Evolutionary conservation across 1,140 invertebrate species (phyloP), one percentile per base, ranked within the genome.

Genomic region (Macrobrachium nipponense): DNA sequence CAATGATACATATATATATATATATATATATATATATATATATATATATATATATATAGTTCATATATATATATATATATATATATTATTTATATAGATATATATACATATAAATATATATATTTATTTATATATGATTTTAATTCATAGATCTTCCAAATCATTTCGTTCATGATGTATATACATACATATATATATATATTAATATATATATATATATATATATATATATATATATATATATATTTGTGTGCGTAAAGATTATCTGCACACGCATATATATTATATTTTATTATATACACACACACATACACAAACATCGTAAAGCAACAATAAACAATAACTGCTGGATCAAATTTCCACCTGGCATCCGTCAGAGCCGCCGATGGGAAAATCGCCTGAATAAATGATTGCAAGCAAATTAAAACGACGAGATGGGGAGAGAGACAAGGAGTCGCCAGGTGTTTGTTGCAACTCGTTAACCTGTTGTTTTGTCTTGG

Each of bases 21-120:
- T 62, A 62, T 5, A 62, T 62, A 62, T 62, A 62, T 62, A 62
- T 62, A 62, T 62, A 62, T 62, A 62, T 62, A 62, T 62, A 62
- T 62, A 62, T 62, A 62, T 62, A 62, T n/a, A 62, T 62, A 62
- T 62, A 62, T 62, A 62, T 62, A 62, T 62, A n/a, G n/a, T n/a
- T n/a, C n/a, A 66, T 66, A 66, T 66, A 66, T 66, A 66, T 66
- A 66, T 66, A 66, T 66, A 66, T 66, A 66, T 66, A 66, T 66
- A 66, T 66, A 66, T 66, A 66, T n/a, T n/a, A n/a, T 66, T 6
- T 66, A 66, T 66, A 66, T 66, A 23, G 5, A 23, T 66, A 27
- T 66, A 27, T 66, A 27, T 66, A 27, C 15, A 27, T 66, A 23
- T 66, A 23, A 6, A 7, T 66, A 27, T 66, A 27, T 66, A 27